Evolutionary conservation across 2,888 invertebrate species (phyloP).

Genomic region (Eupithecia vulgata): DNA sequence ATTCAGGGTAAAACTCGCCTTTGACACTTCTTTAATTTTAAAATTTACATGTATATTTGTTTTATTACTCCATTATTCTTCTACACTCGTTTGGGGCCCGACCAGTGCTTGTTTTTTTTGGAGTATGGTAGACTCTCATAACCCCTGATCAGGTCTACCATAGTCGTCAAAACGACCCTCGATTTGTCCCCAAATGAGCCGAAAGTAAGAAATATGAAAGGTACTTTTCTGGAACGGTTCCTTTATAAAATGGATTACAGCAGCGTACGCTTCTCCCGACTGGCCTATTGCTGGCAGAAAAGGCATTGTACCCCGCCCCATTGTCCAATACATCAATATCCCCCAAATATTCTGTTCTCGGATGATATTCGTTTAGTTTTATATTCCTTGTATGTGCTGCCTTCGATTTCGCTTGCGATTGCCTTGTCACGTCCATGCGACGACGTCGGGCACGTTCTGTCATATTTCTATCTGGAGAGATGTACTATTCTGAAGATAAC

Average conservation of each 20-base stretch:
- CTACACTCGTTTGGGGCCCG: too few relatives aligned
- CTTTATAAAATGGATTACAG: not conserved
- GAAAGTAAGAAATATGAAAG: too few relatives aligned
- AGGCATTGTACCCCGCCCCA: slow-evolving; percentile 10
- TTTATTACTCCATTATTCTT: too few relatives aligned
- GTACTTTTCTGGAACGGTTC: too few relatives aligned
- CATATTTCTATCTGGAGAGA: slow-evolving; percentile 50
- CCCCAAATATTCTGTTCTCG: slow-evolving; percentile 48
- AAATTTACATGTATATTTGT: too few relatives aligned
- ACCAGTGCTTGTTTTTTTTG: too few relatives aligned
- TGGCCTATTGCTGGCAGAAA: not conserved
- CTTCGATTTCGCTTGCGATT: slow-evolving; percentile 69
- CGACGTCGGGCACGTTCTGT: slow-evolving; percentile 53
- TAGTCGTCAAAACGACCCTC: too few relatives aligned
- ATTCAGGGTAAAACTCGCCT: too few relatives aligned
- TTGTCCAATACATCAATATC: slow-evolving; percentile 50
- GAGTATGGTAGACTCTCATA: too few relatives aligned
- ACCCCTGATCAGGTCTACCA: too few relatives aligned
- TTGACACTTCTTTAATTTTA: too few relatives aligned
- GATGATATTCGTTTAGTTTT: slow-evolving; percentile 53
- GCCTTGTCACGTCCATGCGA: slow-evolving; percentile 63
- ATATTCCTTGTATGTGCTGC: slow-evolving; percentile 67
- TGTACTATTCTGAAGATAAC: slow-evolving; percentile 51
- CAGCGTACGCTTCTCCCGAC: not conserved
- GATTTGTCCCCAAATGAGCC: too few relatives aligned